Evolutionary conservation across 2,797 vertebrate genomes (phyloP).

Genomic region (Sciaenops ocellatus): DNA sequence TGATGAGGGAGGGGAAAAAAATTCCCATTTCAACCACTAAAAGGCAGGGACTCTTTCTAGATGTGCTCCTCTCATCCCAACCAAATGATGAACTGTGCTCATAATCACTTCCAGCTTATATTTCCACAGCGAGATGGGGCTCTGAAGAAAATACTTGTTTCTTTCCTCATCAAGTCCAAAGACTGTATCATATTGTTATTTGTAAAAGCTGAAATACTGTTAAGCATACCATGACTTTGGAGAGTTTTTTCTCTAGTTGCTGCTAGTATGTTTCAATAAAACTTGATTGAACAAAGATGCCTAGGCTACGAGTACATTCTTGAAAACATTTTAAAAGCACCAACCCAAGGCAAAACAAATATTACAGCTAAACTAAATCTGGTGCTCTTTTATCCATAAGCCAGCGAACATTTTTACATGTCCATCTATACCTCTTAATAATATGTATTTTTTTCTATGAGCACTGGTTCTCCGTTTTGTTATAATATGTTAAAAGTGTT

Average conservation of each 20-base stretch:
- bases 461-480: conserved; percentile 11
- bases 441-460: neutral
- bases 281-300: neutral
- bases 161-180: conserved; percentile 24
- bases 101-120: conserved; percentile 83
- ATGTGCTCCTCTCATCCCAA: conserved; percentile 71
- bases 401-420: neutral
- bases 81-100: conserved; percentile 81
- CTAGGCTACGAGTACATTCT: neutral
- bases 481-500: neutral
- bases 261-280: conserved; percentile 11
- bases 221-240: neutral
- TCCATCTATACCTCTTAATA: neutral
- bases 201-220: neutral
- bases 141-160: conserved; percentile 35
- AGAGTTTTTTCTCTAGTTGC: neutral
- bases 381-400: neutral
- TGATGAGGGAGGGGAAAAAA: conserved; percentile 76
- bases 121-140: conserved; percentile 60
- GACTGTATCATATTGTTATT: neutral
- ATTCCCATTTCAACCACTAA: conserved; percentile 82
- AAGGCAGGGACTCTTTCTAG: conserved; percentile 77
- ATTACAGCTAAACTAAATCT: neutral
- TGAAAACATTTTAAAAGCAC: conserved; percentile 2
- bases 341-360: conserved; percentile 20